Evolutionary conservation across 2,797 vertebrate species (phyloP), one percentile per base, ranked within the genome.

Genomic region (Ara ararauna): DNA sequence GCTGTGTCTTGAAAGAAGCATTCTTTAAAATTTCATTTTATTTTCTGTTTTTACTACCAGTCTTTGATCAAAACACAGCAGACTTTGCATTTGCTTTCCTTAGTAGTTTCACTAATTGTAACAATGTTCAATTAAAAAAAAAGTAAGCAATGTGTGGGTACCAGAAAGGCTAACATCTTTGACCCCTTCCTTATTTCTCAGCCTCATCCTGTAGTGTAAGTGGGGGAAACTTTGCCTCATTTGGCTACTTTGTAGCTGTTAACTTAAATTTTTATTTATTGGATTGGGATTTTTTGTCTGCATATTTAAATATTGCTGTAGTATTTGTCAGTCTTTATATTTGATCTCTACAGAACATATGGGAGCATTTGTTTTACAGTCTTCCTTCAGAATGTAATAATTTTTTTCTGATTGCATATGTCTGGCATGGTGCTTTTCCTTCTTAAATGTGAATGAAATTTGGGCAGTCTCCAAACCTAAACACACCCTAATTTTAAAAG

Each of bases 401-500:
- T 96, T 97, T 96, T 88, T 88, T 94, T 93, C 89, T 96, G 91
- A 96, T 97, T 97, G 94, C 97, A 92, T 97, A 90, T 97, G 96
- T 98, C 97, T 98, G 97, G 97, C 97, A 94, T 88, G 64, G 74
- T 83, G 67, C 84, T 98, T 96, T 97, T 81, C 70, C 85, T 96
- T 97, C 89, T 89, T 94, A 97, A 95, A 98, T 93, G 96, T 97
- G 97, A 97, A 97, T 98, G 97, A 97, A 95, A 94, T 97, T 97
- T 97, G 97, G 96, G 94, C 81, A 92, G 89, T 89, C 80, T 98
- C 97, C 98, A 98, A 98, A 95, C 94, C 96, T 97, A 97, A 98
- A 98, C 97, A 98, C 97, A 98, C 98, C 98, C 98, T 98, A 98
- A 98, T 98, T 98, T 98, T 97, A 98, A 98, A 99, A 98, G 97